Evolutionary conservation across 2,888 invertebrate species (phyloP).

Genomic region (Hololepta plana): DNA sequence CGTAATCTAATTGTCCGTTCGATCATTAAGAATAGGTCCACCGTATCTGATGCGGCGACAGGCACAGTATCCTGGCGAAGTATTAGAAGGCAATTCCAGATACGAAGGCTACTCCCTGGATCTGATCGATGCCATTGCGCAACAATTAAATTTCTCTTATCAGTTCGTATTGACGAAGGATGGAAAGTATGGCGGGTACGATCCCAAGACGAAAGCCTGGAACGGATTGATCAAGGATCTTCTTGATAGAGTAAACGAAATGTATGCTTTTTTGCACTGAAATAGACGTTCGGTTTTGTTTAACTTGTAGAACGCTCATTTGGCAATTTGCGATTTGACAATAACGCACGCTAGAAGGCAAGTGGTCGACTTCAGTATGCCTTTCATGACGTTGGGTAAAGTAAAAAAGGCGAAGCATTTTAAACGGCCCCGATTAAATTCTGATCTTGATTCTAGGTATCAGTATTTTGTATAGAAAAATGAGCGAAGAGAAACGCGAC

Average conservation of each 20-base stretch:
- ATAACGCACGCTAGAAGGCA: conserved; percentile 80
- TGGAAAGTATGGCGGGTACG: conserved; percentile 47
- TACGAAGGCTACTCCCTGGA: conserved; percentile 87
- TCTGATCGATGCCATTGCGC: conserved; percentile 62
- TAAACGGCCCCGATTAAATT: too few relatives aligned
- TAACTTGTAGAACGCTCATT: conserved; percentile 62
- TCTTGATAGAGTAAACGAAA: conserved; percentile 42
- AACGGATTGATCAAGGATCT: conserved; percentile 59
- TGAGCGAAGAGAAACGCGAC: conserved; percentile 37
- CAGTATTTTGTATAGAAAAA: conserved; percentile 71
- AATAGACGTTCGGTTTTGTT: background rate
- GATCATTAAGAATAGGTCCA: conserved; percentile 50
- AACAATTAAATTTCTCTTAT: conserved; percentile 34
- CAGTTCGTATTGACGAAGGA: conserved; percentile 51
- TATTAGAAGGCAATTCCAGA: conserved; percentile 50
- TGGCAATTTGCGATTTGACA: conserved; percentile 90
- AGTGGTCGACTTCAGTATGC: conserved; percentile 85
- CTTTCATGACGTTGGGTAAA: conserved; percentile 85
- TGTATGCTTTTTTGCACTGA: conserved; percentile 1
- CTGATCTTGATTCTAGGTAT: conserved; percentile 20
- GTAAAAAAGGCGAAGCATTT: conserved; percentile 4
- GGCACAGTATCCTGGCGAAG: conserved; percentile 34
- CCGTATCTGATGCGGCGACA: conserved; percentile 47
- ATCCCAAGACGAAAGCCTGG: conserved; percentile 54
- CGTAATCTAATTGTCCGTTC: background rate